Percentiles rank a stretch among this genome's conserved stretches.
phyloP scores from a whole-genome alignment of 64 coral and sea anemone genomes.

The Montipora sp. region DNA sequence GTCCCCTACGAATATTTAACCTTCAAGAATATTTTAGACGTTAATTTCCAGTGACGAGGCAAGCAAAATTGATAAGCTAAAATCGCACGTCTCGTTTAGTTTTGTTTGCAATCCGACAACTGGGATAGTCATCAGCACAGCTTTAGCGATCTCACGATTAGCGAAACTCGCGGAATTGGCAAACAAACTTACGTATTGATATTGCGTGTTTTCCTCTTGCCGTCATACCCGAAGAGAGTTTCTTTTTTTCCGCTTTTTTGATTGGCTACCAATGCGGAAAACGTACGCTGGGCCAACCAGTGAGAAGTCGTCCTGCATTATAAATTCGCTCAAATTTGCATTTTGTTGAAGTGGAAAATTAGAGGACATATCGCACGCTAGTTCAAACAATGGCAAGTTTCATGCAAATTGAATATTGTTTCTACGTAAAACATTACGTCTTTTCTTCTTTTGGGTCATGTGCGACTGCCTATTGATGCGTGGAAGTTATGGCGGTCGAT shows the following conservation, averaged over 20 bases:
- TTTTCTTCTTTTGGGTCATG: slow-evolving; percentile 64
- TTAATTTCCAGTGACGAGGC: not conserved
- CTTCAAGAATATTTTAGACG: too few species aligned
- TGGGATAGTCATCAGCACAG: not conserved
- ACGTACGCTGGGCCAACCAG: slow-evolving; percentile 46
- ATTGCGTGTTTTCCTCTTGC: not conserved
- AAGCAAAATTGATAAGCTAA: not conserved
- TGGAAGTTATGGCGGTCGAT: slow-evolving; percentile 78
- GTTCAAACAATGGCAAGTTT: slow-evolving; percentile 55
- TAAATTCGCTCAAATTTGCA: slow-evolving; percentile 66
- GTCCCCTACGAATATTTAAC: too few species aligned
- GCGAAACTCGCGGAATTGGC: not conserved
- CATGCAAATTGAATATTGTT: slow-evolving; percentile 37
- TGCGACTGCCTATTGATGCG: slow-evolving; percentile 73
- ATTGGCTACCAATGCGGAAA: slow-evolving; percentile 58
- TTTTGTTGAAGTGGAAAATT: not conserved
- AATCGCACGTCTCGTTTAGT: not conserved
- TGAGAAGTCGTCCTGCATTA: slow-evolving; percentile 25
- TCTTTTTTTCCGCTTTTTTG: not conserved
- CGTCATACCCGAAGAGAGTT: not conserved
- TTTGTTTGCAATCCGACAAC: slow-evolving; percentile 12
- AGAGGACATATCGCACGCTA: slow-evolving; percentile 39
- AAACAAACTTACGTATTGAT: not conserved
- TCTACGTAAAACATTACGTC: slow-evolving; percentile 46
- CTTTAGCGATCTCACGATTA: not conserved